Percentiles rank a stretch among this genome's conserved stretches.
Conservation (phyloP, 2,113 vertebrate genomes). For the Solenodon paradoxus region DNA sequence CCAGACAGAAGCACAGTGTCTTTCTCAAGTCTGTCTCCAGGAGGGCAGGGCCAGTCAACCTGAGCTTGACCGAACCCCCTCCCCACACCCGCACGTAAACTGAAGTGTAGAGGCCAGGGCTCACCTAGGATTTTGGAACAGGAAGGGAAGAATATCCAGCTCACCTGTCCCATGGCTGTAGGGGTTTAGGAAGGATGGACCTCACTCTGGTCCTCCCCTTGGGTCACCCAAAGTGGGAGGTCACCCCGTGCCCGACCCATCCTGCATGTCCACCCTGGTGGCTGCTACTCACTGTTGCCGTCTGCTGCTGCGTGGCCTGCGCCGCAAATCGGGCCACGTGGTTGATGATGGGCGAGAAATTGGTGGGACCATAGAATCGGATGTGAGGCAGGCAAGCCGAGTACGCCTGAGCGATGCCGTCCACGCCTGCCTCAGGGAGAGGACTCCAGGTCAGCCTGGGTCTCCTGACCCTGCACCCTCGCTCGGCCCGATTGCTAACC, state of each 20-base stretch:
- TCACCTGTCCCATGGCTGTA: rapidly evolving
- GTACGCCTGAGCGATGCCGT: slow-evolving; percentile 96
- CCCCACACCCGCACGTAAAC: background rate
- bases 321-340: slow-evolving; percentile 96
- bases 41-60: background rate
- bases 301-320: slow-evolving; percentile 93
- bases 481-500: background rate
- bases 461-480: rapidly evolving
- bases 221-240: background rate
- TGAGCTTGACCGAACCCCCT: background rate
- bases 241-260: background rate
- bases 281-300: slow-evolving; percentile 88
- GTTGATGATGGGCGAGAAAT: slow-evolving; percentile 97
- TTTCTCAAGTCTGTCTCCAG: background rate
- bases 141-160: background rate
- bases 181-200: background rate
- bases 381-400: slow-evolving; percentile 95
- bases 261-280: rapidly evolving
- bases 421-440: slow-evolving; percentile 86
- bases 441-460: background rate
- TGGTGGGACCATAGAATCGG: slow-evolving; percentile 98
- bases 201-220: background rate
- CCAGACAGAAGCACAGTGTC: background rate
- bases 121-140: background rate
- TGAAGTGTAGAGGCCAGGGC: background rate